Percentiles rank a stretch among this genome's conserved stretches.
Conservation (phyloP, 1,140 invertebrate genomes). For the Cephus cinctus region DNA sequence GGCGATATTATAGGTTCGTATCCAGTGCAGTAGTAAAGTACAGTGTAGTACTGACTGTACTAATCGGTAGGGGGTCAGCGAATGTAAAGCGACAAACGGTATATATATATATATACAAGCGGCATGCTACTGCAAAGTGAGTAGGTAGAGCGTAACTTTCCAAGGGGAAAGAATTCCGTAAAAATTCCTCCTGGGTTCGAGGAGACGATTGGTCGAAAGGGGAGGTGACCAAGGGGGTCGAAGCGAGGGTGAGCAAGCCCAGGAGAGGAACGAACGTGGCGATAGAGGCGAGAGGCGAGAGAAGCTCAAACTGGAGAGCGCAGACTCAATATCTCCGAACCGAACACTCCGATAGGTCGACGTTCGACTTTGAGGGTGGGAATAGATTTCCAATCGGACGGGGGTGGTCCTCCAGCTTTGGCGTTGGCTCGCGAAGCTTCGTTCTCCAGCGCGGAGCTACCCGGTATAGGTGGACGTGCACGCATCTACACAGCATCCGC, state of each 20-base stretch:
- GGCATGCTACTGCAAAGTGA: too few relatives aligned
- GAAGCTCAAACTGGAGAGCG: constrained; percentile 32
- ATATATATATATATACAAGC: too few relatives aligned
- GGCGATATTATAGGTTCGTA: too few relatives aligned
- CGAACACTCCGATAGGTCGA: constrained; percentile 58
- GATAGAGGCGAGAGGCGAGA: constrained; percentile 15
- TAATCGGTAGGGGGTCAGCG: too few relatives aligned
- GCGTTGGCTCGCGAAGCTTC: constrained; percentile 23
- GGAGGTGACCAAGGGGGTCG: too few relatives aligned
- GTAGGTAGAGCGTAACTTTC: too few relatives aligned
- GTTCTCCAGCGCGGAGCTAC: constrained; percentile 20
- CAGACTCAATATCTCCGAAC: constrained; percentile 58
- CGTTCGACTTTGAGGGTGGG: constrained; percentile 55
- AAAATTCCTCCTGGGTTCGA: too few relatives aligned
- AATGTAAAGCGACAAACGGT: too few relatives aligned
- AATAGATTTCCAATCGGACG: constrained; percentile 58
- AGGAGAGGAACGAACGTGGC: constrained; percentile 18
- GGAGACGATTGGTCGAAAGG: background rate
- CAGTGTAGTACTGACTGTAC: too few relatives aligned
- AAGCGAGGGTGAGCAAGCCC: too few relatives aligned
- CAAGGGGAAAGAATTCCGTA: too few relatives aligned
- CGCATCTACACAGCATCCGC: constrained; percentile 47
- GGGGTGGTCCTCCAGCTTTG: constrained; percentile 44
- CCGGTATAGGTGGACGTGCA: constrained; percentile 48
- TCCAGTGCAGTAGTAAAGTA: too few relatives aligned